Percentiles rank a stretch among this genome's conserved stretches.
These are phyloP conservation scores for Zophobas atratus DNA, from an alignment of 1,140 invertebrate genomes.

Conservation along the genomic window DNA sequence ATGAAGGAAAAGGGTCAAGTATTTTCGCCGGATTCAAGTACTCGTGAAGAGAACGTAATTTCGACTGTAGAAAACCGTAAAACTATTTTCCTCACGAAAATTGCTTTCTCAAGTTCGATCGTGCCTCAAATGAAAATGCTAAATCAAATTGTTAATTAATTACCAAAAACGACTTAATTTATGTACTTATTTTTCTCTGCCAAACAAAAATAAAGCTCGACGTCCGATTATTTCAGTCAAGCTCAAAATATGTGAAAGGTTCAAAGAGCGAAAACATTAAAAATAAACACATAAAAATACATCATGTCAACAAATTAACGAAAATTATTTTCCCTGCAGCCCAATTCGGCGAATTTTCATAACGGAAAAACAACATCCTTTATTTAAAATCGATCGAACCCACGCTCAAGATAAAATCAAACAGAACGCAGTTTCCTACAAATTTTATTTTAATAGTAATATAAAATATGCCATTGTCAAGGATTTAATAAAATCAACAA, in stretches of 20 bases:
- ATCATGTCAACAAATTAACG: background rate
- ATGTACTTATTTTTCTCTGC: too few species aligned
- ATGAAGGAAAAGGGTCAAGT: conserved; percentile 46
- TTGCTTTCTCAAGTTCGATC: conserved; percentile 19
- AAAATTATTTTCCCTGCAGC: conserved; percentile 13
- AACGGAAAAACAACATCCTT: conserved; percentile 11
- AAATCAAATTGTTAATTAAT: conserved; percentile 28
- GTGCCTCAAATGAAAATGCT: conserved; percentile 1
- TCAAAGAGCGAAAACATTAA: conserved; percentile 28
- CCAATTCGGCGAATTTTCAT: conserved; percentile 1
- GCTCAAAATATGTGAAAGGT: conserved; percentile 38
- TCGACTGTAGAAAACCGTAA: conserved; percentile 27
- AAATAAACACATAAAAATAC: conserved; percentile 24
- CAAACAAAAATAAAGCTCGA: conserved; percentile 32
- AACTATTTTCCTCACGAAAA: conserved; percentile 44
- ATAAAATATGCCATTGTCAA: conserved; percentile 22
- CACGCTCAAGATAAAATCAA: background rate
- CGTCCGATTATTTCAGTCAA: conserved; percentile 23
- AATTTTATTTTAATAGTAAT: conserved; percentile 27
- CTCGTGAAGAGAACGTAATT: conserved; percentile 37
- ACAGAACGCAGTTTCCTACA: background rate
- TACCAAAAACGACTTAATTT: background rate
- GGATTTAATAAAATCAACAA: conserved; percentile 21
- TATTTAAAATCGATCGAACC: conserved; percentile 6
- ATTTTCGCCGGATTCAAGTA: conserved; percentile 32